phyloP scores from a whole-genome alignment of 2,797 vertebrate genomes.

The Zalophus californianus region DNA sequence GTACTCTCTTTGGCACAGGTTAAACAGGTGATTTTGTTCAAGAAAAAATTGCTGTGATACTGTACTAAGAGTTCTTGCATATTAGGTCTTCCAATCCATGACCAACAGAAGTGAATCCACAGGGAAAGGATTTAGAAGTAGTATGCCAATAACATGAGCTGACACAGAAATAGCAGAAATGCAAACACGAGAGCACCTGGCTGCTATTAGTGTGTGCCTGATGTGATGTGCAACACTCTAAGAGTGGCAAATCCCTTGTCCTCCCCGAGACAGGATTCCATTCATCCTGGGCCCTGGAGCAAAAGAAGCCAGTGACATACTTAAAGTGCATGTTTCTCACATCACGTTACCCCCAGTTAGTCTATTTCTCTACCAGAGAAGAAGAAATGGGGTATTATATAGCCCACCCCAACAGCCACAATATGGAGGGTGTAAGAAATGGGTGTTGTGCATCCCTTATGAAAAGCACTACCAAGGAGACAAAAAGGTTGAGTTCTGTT shows the following conservation, averaged over 20 bases:
- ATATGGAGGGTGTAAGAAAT: background rate
- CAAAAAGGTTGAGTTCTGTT: background rate
- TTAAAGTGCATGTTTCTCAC: background rate
- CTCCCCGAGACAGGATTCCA: background rate
- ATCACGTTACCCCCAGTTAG: background rate
- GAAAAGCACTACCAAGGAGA: background rate
- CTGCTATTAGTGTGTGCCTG: background rate
- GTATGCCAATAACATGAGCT: background rate
- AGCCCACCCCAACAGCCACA: background rate
- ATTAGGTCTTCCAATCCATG: background rate
- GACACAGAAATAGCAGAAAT: background rate
- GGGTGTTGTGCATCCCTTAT: background rate
- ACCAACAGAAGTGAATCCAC: background rate
- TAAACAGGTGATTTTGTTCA: background rate
- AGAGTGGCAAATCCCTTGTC: no score
- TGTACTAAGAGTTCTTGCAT: background rate
- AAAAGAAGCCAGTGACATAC: background rate
- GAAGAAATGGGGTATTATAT: background rate
- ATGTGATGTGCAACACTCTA: background rate
- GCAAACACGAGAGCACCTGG: background rate
- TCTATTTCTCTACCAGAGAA: background rate
- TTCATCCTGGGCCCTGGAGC: background rate
- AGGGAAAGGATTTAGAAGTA: background rate
- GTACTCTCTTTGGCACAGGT: background rate
- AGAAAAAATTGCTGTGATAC: background rate